These are phyloP conservation scores for Sebastes hubbsi DNA, from an alignment of 2,797 vertebrate genomes.

Conservation along the genomic window DNA sequence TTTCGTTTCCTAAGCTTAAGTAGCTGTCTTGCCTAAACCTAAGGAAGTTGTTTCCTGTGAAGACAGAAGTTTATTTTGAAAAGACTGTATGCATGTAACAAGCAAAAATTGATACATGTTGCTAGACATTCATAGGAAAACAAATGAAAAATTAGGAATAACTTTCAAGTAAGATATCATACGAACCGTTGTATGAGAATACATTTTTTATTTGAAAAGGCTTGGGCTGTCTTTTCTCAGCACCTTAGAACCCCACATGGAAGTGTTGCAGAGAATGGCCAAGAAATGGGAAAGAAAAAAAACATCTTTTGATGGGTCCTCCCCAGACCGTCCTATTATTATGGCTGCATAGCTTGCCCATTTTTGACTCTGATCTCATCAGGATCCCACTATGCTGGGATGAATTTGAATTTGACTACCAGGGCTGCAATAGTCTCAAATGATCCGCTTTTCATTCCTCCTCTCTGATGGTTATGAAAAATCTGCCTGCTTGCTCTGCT, in stretches of 20 bases:
- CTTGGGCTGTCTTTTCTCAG: not conserved
- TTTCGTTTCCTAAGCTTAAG: too few species aligned
- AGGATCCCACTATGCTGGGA: constrained; percentile 20
- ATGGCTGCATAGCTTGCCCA: not conserved
- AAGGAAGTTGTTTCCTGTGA: too few species aligned
- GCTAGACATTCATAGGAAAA: too few species aligned
- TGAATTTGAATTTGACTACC: constrained; percentile 52
- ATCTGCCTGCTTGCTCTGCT: constrained; percentile 8
- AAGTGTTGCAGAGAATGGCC: not conserved
- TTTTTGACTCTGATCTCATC: constrained; percentile 43
- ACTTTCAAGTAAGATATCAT: too few species aligned
- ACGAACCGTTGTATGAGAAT: too few species aligned
- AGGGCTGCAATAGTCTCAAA: constrained; percentile 20
- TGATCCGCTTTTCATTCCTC: constrained; percentile 35
- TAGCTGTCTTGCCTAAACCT: too few species aligned
- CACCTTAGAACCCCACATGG: not conserved
- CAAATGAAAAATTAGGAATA: too few species aligned
- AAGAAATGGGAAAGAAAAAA: constrained; percentile 4
- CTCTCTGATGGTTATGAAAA: constrained; percentile 30
- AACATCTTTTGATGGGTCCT: not conserved
- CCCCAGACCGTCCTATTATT: not conserved
- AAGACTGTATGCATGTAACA: too few species aligned
- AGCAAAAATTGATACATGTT: too few species aligned
- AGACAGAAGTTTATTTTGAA: too few species aligned
- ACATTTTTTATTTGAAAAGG: not conserved